These are phyloP conservation scores for Plectrocnemia conspersa DNA, from an alignment of 1,140 invertebrate genomes.

Conservation along the genomic window DNA sequence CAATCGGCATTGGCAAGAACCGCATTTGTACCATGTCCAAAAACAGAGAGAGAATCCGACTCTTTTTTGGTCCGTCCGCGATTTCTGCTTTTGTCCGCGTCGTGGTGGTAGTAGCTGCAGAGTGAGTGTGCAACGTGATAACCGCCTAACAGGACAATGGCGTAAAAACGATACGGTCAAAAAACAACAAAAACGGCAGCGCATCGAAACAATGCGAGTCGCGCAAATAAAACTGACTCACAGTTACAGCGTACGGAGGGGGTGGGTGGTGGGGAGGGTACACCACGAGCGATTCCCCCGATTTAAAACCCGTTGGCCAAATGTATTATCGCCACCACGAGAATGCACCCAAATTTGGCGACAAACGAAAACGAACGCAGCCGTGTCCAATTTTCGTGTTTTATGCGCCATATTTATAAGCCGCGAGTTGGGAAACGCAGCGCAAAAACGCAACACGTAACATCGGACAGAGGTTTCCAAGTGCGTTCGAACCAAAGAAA, in stretches of 20 bases:
- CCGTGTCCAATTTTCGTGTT: constrained; percentile 3
- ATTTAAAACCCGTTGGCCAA: constrained; percentile 15
- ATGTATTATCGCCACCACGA: constrained; percentile 15
- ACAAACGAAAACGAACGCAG: constrained; percentile 9
- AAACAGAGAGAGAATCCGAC: no score
- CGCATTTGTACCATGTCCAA: no score
- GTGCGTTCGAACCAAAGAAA: no score
- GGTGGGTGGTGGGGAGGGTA: no score
- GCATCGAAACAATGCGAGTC: constrained; percentile 22
- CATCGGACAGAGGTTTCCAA: no score
- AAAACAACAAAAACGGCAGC: constrained; percentile 9
- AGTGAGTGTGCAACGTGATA: constrained; percentile 19
- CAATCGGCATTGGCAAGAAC: no score
- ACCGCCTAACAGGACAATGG: constrained; percentile 29
- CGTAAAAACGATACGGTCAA: constrained; percentile 21
- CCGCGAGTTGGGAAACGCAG: no score
- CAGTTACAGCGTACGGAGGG: constrained; percentile 5
- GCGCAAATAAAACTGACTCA: constrained; percentile 26
- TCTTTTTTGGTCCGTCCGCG: no score
- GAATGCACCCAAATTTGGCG: constrained; percentile 12
- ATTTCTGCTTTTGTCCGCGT: no score
- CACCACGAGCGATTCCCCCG: neutral
- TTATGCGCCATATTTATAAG: neutral
- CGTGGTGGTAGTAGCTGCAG: no score
- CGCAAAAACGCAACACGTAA: no score